Evolutionary conservation across 1,140 invertebrate species (phyloP).

Genomic region (Pogonomyrmex barbatus): DNA sequence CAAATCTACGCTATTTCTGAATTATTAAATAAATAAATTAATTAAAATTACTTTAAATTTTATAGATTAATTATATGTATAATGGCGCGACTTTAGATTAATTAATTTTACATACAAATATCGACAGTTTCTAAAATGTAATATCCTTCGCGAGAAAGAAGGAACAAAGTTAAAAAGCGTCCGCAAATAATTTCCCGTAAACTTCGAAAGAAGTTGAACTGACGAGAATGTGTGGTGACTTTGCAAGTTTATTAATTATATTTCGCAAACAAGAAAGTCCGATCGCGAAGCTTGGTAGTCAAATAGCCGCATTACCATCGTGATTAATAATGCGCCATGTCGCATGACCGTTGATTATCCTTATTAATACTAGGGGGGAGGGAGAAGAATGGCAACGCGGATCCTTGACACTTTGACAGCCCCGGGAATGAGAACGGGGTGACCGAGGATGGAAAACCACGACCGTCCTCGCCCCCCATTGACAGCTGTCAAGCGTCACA

Average conservation of each 20-base stretch:
- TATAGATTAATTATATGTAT: neutral
- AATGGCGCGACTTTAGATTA: neutral
- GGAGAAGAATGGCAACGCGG: constrained; percentile 67
- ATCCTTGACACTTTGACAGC: constrained; percentile 77
- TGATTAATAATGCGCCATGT: constrained; percentile 29
- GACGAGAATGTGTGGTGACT: neutral
- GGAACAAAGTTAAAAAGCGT: neutral
- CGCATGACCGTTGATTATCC: constrained; percentile 44
- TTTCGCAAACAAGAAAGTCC: neutral
- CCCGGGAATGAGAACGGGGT: constrained; percentile 53
- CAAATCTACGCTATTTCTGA: neutral
- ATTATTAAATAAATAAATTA: too few relatives aligned
- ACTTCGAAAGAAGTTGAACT: neutral
- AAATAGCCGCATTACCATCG: constrained; percentile 34
- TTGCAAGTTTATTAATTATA: constrained; percentile 15
- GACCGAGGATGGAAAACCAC: constrained; percentile 68
- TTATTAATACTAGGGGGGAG: neutral
- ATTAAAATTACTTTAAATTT: neutral
- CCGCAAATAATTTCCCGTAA: neutral
- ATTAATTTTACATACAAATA: neutral
- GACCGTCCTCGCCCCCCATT: constrained; percentile 71
- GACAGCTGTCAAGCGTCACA: constrained; percentile 84
- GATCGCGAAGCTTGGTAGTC: neutral
- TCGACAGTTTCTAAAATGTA: neutral
- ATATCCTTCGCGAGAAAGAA: too few relatives aligned